These are phyloP conservation scores for Isoperla grammatica DNA, from an alignment of 2,888 invertebrate genomes.

Conservation along the genomic window DNA sequence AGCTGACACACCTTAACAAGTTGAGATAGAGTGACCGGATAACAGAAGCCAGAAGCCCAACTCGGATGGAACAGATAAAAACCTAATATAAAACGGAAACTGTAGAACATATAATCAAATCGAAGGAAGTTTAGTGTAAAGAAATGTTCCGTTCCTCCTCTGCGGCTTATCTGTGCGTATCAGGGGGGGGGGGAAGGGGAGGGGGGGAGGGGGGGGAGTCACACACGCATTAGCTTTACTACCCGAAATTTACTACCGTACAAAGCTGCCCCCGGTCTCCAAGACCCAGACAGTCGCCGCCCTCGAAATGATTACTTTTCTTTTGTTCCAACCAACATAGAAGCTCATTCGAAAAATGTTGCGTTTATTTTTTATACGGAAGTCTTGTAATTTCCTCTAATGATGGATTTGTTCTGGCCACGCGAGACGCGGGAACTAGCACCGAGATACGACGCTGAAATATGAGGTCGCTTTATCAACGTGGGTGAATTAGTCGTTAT, in stretches of 20 bases:
- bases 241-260: neutral
- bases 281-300: neutral
- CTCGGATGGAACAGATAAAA: conserved; percentile 3
- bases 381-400: too few relatives aligned
- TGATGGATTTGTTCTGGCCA: neutral
- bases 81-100: conserved; percentile 14
- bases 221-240: too few relatives aligned
- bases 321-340: conserved; percentile 1
- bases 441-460: neutral
- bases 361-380: too few relatives aligned
- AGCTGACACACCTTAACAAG: too few relatives aligned
- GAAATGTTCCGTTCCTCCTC: too few relatives aligned
- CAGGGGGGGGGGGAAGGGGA: neutral
- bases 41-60: neutral
- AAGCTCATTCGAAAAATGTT: neutral
- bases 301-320: neutral
- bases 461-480: neutral
- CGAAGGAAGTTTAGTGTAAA: too few relatives aligned
- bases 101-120: conserved; percentile 3
- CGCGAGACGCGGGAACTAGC: neutral
- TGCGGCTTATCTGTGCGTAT: neutral
- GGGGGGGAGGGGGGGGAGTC: too few relatives aligned
- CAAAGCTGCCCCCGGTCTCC: neutral
- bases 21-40: conserved; percentile 2
- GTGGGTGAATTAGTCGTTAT: too few relatives aligned